These are phyloP conservation scores for Octodon degus DNA, from an alignment of 2,113 vertebrate genomes.

Conservation along the genomic window DNA sequence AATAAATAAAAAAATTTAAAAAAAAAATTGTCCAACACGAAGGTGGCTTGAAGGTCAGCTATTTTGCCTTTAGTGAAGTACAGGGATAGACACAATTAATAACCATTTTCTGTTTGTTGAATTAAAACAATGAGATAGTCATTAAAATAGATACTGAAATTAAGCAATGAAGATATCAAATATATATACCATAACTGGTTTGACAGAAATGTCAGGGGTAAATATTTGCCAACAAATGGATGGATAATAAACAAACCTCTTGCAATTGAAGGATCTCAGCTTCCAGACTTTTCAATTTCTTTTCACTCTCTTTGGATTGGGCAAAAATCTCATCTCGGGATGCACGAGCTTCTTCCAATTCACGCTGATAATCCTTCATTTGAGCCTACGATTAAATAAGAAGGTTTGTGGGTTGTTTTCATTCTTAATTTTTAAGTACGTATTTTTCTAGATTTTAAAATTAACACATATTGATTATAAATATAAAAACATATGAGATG, in stretches of 20 bases:
- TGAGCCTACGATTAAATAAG: conserved; percentile 88
- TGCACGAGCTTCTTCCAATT: conserved; percentile 96
- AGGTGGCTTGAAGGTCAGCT: not conserved
- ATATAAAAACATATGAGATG: not conserved
- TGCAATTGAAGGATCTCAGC: conserved; percentile 97
- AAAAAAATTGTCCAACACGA: no score
- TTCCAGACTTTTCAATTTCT: conserved; percentile 96
- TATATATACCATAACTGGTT: not conserved
- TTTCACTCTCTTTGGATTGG: conserved; percentile 98
- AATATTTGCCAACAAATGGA: not conserved
- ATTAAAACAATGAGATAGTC: not conserved
- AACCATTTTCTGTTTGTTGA: not conserved
- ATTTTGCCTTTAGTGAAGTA: not conserved
- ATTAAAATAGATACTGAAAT: not conserved
- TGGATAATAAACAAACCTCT: conserved; percentile 87
- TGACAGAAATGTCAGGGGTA: not conserved
- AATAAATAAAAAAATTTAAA: no score
- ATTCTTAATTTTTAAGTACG: conserved; percentile 4
- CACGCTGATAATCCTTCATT: conserved; percentile 98
- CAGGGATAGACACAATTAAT: not conserved
- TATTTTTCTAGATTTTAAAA: not conserved
- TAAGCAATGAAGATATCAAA: not conserved
- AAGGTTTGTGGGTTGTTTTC: not conserved
- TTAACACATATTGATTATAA: not conserved
- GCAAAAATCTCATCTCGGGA: conserved; percentile 98